Evolutionary conservation across 37 sponge, comb jelly and placozoan species (phyloP), one percentile per base, ranked within the genome.

Genomic region (Beroe ovata): DNA sequence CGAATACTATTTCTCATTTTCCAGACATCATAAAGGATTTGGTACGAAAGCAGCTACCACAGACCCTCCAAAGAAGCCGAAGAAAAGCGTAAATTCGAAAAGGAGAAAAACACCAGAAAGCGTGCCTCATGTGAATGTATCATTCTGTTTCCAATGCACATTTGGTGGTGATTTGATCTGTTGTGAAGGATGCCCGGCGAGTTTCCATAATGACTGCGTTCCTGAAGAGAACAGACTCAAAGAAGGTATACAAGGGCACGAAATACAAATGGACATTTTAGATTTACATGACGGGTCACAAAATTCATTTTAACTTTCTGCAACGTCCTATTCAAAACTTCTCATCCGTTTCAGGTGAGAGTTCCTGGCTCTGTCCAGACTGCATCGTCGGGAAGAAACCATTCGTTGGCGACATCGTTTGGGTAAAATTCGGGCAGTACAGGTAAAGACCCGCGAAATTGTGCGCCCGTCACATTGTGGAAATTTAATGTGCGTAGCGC

Each of bases 91-190:
- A 39, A 77, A 77, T n/a, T 26, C 6, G 54, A 47, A 47, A 47
- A 11, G 11, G 54, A 47, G 11, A 47, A 47, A 11, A 6, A 16
- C 54, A 11, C 11, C 54, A 6, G 54, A 47, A 6, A 47, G 6
- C 11, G 54, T 47, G 6, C 36, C 28, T 1, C 84, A 77, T 54
- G 11, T 77, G 2, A 77, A 77, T 20, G 84, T 77, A 19, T 29
- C 84, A 38, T 77, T 77, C 28, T 77, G 84, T 77, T 77, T 77
- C 84, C 84, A 77, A 26, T 77, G 84, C 41, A 77, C 84, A 41
- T 77, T 77, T 77, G 84, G 84, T n/a, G 84, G 84, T 2, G 84
- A 77, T 3, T 36, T 77, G 35, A 42, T 77, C 3, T 77, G 84
- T 40, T 77, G 84, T 39, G 84, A 77, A 23, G 42, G 84, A 23